Conservation (phyloP, 2,113 vertebrate species). For the Amia ocellicauda region DNA sequence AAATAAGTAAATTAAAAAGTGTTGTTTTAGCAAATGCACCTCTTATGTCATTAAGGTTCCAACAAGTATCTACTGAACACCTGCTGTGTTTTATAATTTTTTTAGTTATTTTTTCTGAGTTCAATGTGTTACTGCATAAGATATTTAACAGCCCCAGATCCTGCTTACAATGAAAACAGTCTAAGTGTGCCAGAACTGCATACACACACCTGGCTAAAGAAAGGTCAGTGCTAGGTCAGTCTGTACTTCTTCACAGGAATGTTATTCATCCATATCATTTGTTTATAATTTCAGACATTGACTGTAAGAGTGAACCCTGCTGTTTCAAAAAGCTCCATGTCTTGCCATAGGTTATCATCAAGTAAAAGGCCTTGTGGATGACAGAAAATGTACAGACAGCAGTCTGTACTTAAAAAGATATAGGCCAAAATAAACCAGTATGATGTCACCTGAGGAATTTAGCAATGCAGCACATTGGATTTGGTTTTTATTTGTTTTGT, state of each 20-base stretch:
- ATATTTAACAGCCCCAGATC: constrained; percentile 7
- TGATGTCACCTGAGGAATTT: too few relatives aligned
- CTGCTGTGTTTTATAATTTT: not conserved
- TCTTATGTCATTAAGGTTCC: too few relatives aligned
- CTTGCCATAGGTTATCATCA: not conserved
- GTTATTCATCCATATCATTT: constrained; percentile 43
- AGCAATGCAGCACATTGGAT: too few relatives aligned
- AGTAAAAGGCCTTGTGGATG: not conserved
- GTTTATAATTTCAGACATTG: constrained; percentile 6
- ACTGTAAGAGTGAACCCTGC: not conserved
- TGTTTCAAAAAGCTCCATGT: not conserved
- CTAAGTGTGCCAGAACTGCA: not conserved
- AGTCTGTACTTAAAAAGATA: not conserved
- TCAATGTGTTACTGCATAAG: not conserved
- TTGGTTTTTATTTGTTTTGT: too few relatives aligned
- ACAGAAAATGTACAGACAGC: not conserved
- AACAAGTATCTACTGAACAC: not conserved
- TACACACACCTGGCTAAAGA: constrained; percentile 42
- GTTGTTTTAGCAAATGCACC: too few relatives aligned
- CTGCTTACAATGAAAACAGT: not conserved
- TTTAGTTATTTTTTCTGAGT: not conserved
- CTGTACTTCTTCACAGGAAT: constrained; percentile 38
- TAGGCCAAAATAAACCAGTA: too few relatives aligned
- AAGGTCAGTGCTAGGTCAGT: constrained; percentile 43
- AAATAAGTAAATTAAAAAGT: too few relatives aligned